A percentile compares a stretch with the other conserved stretches of the same genome.
Conservation (phyloP, 2,113 vertebrate genomes). For the Sitta europaea region DNA sequence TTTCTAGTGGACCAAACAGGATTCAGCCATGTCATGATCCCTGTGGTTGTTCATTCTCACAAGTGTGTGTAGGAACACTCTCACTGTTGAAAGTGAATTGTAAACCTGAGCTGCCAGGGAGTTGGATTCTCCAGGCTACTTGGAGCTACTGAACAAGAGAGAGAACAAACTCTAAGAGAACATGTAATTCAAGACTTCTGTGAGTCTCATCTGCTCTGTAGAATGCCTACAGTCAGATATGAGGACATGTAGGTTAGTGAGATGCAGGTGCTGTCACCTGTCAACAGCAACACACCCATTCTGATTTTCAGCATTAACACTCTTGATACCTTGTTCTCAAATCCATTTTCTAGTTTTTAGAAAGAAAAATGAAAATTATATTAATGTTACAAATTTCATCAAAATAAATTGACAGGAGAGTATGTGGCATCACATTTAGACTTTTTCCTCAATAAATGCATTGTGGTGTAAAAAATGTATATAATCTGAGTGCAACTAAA, state of each 20-base stretch:
- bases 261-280: not conserved
- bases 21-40: not conserved
- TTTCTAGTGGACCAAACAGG: not conserved
- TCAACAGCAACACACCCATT: accelerated
- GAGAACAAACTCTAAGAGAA: not conserved
- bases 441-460: not conserved
- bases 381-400: not conserved
- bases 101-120: not conserved
- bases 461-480: accelerated
- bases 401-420: not conserved
- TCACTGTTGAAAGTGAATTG: not conserved
- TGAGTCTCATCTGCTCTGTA: not conserved
- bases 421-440: not conserved
- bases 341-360: not conserved
- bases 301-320: not conserved
- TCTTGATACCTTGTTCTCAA: not conserved
- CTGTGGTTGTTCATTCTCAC: not conserved
- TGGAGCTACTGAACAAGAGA: not conserved
- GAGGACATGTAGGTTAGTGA: not conserved
- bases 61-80: accelerated
- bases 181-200: not conserved
- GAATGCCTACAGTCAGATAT: not conserved
- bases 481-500: not conserved
- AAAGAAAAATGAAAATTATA: not conserved
- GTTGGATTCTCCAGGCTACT: not conserved